Conservation (phyloP, 2,797 vertebrate species). For the Naso thynnoides region DNA sequence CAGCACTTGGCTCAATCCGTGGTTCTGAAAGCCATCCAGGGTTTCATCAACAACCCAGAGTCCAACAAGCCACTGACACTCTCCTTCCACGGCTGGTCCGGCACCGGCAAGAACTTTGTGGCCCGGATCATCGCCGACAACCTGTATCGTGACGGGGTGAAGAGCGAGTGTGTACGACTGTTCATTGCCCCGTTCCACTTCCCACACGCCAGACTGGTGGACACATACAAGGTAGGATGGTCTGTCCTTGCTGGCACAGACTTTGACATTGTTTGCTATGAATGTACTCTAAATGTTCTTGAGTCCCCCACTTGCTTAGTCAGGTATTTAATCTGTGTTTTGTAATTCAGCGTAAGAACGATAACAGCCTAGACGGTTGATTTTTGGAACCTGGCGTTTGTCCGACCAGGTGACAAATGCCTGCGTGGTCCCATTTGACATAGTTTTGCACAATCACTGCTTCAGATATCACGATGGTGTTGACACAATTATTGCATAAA, state of each 20-base stretch:
- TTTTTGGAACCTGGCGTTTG: conserved; percentile 50
- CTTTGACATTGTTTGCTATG: not conserved
- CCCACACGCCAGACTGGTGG: conserved; percentile 88
- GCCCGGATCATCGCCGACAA: conserved; percentile 91
- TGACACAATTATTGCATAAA: conserved; percentile 45
- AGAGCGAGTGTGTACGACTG: conserved; percentile 91
- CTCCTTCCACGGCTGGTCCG: conserved; percentile 97
- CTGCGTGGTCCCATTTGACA: not conserved
- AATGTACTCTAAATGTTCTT: conserved; percentile 4
- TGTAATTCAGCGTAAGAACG: conserved; percentile 19
- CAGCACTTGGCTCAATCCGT: conserved; percentile 92
- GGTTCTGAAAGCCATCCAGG: conserved; percentile 85
- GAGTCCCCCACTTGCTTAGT: not conserved
- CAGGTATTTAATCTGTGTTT: conserved; percentile 48
- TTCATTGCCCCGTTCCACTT: conserved; percentile 95
- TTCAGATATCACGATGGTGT: conserved; percentile 52
- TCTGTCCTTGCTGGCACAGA: conserved; percentile 15
- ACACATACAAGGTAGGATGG: conserved; percentile 90
- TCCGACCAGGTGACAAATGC: conserved; percentile 23
- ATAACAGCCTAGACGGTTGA: not conserved
- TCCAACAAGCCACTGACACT: conserved; percentile 90
- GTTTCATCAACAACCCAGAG: conserved; percentile 86
- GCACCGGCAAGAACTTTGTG: conserved; percentile 97
- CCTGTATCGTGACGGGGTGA: conserved; percentile 91
- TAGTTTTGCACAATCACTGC: conserved; percentile 43